Evolutionary conservation across 2,888 invertebrate genomes (phyloP), one percentile per base, ranked within the genome.

Genomic region (Drosophila paracracens): DNA sequence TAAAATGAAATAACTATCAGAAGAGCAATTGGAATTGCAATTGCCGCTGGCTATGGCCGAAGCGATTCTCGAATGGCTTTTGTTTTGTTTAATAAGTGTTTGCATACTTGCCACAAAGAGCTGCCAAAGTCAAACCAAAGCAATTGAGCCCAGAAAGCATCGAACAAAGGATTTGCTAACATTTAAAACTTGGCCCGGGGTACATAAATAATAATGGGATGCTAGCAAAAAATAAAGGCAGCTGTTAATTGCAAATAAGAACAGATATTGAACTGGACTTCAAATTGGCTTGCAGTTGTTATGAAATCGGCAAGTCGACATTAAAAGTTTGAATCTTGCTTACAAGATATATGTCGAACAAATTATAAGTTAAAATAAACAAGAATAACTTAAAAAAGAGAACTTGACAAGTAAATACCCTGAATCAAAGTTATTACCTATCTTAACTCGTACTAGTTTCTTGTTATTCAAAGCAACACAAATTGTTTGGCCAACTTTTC

Each of bases 81-180:
- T 58, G 61, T 65, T 79, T 62, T 51, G 38, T 74, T 74, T 70
- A 76, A 79, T 74, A 64, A 70, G 61, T 75, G 70, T 66, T 66
- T 74, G 50, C 56, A 74, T 57, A 53, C 43, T 36, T 38, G 21
- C 21, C 13, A 48, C 50, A 73, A 79, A 62, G 43, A 59, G 51
- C 62, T 62, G 76, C 48, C 40, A 66, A 70, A 77, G 81, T 71
- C 66, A 74, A 79, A 21, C 48, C 31, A 62, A 52, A 65, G 46
- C 58, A 65, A 52, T 70, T 29, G 35, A 25, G 35, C 33, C 33
- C 25, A n/a, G 50, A 43, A 18, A 16, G 29, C 11, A 31, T 57
- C 25, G 25, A 59, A 61, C 51, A 25, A 31, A 63, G 31, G 43
- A 64, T 80, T 71, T 71, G 48, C 53, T 53, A 36, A 6, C 29